These are phyloP conservation scores for Hafferia zeledoni DNA, from an alignment of 2,797 vertebrate species.

Conservation along the genomic window DNA sequence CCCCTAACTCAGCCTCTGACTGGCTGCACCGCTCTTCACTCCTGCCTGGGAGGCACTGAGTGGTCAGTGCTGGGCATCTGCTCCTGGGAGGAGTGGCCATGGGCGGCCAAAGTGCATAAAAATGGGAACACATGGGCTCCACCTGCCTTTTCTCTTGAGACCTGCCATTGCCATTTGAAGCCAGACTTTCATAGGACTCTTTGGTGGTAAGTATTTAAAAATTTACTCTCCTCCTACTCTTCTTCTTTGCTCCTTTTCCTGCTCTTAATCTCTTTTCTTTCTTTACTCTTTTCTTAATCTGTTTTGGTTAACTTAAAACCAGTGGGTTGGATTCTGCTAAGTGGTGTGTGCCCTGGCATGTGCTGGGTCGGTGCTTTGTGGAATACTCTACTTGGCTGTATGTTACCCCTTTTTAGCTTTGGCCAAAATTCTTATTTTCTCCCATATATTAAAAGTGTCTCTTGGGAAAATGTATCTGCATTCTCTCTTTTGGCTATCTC, in stretches of 20 bases:
- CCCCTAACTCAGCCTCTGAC: neutral
- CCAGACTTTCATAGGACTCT: neutral
- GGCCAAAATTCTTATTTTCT: neutral
- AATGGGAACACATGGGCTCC: neutral
- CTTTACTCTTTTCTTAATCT: neutral
- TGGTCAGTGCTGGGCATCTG: neutral
- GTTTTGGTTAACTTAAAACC: neutral
- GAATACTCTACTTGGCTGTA: neutral
- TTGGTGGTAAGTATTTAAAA: neutral
- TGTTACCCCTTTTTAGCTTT: neutral
- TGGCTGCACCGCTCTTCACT: neutral
- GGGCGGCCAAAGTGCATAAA: neutral
- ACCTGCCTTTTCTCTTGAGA: neutral
- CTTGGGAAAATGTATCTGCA: neutral
- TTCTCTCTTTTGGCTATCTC: neutral
- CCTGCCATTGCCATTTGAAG: neutral
- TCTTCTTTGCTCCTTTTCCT: neutral
- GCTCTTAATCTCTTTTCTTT: neutral
- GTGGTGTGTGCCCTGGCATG: neutral
- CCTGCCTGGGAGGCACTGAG: too few relatives aligned
- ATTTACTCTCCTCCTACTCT: neutral
- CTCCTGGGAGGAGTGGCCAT: neutral
- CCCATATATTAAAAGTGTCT: neutral
- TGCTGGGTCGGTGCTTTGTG: neutral
- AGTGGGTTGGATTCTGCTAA: neutral